Evolutionary conservation across 2,888 invertebrate genomes (phyloP).

Genomic region (Meiosimyza platycephala): DNA sequence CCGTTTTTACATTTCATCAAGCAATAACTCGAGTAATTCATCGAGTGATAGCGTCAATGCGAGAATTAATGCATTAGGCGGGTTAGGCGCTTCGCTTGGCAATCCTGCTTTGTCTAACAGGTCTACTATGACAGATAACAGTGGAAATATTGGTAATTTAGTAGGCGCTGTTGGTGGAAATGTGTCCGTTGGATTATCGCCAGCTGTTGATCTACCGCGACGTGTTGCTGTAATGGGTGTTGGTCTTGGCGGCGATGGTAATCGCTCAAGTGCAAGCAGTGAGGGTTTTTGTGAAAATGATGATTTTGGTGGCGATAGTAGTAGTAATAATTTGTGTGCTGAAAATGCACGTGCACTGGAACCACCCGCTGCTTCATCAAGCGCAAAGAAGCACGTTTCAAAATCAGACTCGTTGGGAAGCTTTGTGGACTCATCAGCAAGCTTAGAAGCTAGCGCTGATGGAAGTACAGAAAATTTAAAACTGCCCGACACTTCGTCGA

Average conservation of each 20-base stretch:
- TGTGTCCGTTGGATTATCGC: slow-evolving; percentile 25
- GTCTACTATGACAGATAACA: slow-evolving; percentile 24
- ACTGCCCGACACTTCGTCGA: slow-evolving; percentile 42
- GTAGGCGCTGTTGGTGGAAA: slow-evolving; percentile 24
- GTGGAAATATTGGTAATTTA: slow-evolving; percentile 5
- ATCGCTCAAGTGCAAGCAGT: slow-evolving; percentile 92
- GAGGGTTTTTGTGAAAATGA: slow-evolving; percentile 98
- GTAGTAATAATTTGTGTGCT: slow-evolving; percentile 69
- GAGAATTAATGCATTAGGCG: slow-evolving; percentile 43
- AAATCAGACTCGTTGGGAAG: slow-evolving; percentile 64
- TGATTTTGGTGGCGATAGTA: slow-evolving; percentile 79
- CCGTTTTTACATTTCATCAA: slow-evolving; percentile 62
- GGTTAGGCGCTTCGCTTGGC: neutral
- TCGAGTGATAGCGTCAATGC: slow-evolving; percentile 62
- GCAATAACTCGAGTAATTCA: slow-evolving; percentile 61
- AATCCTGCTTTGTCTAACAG: neutral
- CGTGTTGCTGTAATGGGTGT: slow-evolving; percentile 24
- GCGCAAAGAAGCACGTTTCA: slow-evolving; percentile 41
- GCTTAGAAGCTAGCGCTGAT: slow-evolving; percentile 27
- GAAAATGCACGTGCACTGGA: slow-evolving; percentile 57
- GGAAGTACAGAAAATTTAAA: slow-evolving; percentile 41
- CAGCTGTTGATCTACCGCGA: slow-evolving; percentile 41
- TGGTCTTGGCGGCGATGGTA: slow-evolving; percentile 73
- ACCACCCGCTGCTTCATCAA: slow-evolving; percentile 40
- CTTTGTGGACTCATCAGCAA: slow-evolving; percentile 56